Base-by-base conservation (phyloP, 64 coral and sea anemone species). In the Actinia tenebrosa region DNA sequence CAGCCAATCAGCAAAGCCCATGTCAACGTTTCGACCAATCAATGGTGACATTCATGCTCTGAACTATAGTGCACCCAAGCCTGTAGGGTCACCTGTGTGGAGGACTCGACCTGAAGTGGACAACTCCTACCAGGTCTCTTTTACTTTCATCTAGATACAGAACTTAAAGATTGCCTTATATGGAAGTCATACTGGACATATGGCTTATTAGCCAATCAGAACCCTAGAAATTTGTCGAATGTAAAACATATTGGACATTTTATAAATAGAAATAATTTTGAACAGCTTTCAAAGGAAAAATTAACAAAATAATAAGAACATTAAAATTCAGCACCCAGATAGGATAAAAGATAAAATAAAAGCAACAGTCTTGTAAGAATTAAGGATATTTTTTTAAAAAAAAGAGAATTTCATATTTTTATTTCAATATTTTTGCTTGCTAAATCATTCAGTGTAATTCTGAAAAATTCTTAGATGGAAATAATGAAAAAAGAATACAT, bases 21-120 rank as follows among this genome's bases (percentile, higher is more conserved):
- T 89, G 46, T 72, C 87, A 47, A 84, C 84, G 22, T 93, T 93
- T 96, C 91, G 94, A 84, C 94, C 94, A 56, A 93, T 96, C 82
- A 96, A 96, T 60, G 94, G 94, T 60, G 94, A 96, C 86, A 55
- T 96, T 46, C 88, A 96, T 72, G 94, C 86, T 7, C 86, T 96
- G 63, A 86, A 71, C 82, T 60, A 84, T 64, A 88, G 82, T 86
- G 88, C 80, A 55, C 60, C 78, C 84, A 96, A 71, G 77, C 86
- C 58, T 63, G 80, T 80, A 27, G 88, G 85, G 23, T 96, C 94
- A 54, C 94, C 94, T 13, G 86, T 96, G 89, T 96, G 94, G 94
- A 96, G 88, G 86, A 88, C 91, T 66, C 91, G 91, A n/a, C 69
- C 85, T 5, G 86, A 91, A 47, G 79, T 82, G 83, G 83, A 85